Evolutionary conservation across 2,113 vertebrate species (phyloP).

Genomic region (Eolophus roseicapilla): DNA sequence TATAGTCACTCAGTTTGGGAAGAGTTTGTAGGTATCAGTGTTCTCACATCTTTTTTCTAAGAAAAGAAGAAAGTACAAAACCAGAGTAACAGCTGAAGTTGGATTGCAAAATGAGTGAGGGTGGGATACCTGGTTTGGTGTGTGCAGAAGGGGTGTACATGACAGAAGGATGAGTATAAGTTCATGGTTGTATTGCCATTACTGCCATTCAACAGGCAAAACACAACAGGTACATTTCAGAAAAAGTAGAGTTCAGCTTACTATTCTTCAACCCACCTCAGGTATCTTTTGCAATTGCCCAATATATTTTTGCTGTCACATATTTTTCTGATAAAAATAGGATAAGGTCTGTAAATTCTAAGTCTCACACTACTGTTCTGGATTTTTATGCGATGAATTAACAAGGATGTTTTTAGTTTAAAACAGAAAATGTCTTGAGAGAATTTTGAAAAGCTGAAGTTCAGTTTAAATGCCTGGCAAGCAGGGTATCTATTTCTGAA

Average conservation of each 20-base stretch:
- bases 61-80: not conserved
- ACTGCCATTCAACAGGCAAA: not conserved
- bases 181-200: not conserved
- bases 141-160: fast-evolving
- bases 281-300: not conserved
- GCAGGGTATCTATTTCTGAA: not conserved
- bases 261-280: fast-evolving
- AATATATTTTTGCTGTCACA: not conserved
- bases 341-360: not conserved
- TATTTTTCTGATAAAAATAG: not conserved
- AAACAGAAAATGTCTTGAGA: not conserved
- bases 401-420: not conserved
- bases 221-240: not conserved
- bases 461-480: not conserved
- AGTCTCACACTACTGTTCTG: not conserved
- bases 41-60: not conserved
- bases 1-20: not conserved
- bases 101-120: not conserved
- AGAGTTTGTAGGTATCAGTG: not conserved
- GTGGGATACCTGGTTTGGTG: fast-evolving
- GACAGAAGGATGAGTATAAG: not conserved
- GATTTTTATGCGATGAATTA: not conserved
- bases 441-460: not conserved
- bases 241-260: not conserved
- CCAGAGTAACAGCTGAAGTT: not conserved